Evolutionary conservation across 2,113 vertebrate genomes (phyloP).

Genomic region (Sprattus sprattus): DNA sequence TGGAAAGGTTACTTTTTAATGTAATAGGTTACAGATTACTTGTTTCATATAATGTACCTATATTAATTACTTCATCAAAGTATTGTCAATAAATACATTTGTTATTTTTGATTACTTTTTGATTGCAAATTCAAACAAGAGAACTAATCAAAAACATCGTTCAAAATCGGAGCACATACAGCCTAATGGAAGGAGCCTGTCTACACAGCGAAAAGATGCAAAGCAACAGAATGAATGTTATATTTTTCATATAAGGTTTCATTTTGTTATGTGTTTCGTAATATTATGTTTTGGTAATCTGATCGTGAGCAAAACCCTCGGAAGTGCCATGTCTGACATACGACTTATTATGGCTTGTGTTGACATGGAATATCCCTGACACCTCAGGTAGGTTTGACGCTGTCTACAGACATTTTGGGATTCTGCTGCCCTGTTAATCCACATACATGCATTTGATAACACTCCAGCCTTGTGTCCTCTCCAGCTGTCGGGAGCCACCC

Average conservation of each 20-base stretch:
- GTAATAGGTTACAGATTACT: no score
- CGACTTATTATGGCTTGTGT: not conserved
- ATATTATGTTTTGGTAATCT: not conserved
- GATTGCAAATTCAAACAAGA: no score
- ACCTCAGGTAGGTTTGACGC: not conserved
- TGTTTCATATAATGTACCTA: no score
- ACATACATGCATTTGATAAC: not conserved
- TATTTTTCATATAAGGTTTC: not conserved
- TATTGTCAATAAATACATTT: no score
- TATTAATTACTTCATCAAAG: no score
- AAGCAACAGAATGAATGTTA: not conserved
- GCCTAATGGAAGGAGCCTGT: no score
- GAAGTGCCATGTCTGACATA: not conserved
- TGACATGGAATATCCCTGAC: not conserved
- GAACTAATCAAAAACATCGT: no score
- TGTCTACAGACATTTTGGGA: not conserved
- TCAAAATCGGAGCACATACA: no score
- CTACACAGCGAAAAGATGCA: no score
- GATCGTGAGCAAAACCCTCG: not conserved
- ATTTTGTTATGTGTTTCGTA: not conserved
- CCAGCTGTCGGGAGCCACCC: conserved; percentile 76
- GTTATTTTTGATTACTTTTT: no score
- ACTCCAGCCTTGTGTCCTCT: conserved; percentile 17
- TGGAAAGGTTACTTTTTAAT: no score
- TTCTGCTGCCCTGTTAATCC: not conserved